Percentiles rank a stretch among this genome's conserved stretches.
Conservation (phyloP, 37 sponge, comb jelly and placozoan genomes). For the Cladorhizidae sp. region DNA sequence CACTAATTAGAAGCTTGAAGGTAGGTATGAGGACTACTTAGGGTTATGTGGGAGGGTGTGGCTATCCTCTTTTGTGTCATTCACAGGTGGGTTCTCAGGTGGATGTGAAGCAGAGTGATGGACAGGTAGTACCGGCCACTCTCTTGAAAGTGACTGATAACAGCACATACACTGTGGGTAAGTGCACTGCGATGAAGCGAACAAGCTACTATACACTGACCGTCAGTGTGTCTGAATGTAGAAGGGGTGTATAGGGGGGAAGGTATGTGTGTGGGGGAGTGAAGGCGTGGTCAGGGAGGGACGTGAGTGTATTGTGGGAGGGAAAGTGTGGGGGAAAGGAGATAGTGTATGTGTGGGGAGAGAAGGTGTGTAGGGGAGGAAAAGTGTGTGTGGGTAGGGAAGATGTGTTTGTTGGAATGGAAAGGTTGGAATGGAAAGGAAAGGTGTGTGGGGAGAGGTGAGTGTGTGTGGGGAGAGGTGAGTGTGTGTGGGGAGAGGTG, state of each 20-base stretch:
- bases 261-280: background rate
- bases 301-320: background rate
- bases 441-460: no score
- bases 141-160: constrained; percentile 80
- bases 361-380: background rate
- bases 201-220: no score
- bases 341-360: background rate
- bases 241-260: background rate
- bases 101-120: constrained; percentile 77
- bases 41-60: background rate
- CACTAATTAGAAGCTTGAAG: no score
- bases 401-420: no score
- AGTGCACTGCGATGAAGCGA: constrained; percentile 10
- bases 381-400: no score
- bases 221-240: background rate
- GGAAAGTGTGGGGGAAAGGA: no score
- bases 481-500: no score
- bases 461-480: no score
- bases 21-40: no score
- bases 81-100: constrained; percentile 69
- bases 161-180: constrained; percentile 94
- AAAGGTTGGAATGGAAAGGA: no score
- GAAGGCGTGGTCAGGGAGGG: background rate
- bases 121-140: constrained; percentile 48
- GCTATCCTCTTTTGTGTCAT: background rate